A percentile compares a stretch with the other conserved stretches of the same genome.
Conservation (phyloP, 2,797 vertebrate genomes). For the Heliangelus exortis region DNA sequence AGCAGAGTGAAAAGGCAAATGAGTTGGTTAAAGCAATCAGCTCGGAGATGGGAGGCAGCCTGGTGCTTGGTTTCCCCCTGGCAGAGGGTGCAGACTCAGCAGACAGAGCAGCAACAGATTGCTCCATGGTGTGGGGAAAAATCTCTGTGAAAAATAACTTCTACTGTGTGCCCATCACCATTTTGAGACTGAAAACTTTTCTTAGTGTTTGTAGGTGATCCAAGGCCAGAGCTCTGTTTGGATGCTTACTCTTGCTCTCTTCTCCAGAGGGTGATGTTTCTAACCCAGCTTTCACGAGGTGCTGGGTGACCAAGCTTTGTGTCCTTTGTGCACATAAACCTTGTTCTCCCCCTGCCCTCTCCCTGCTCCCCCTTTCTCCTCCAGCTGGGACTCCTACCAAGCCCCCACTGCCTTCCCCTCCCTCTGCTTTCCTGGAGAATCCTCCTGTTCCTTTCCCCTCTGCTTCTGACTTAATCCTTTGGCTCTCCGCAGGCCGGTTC, state of each 20-base stretch:
- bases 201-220: accelerated
- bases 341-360: too few species aligned
- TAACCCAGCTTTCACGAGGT: accelerated
- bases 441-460: slow-evolving; percentile 80
- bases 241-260: neutral
- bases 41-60: neutral
- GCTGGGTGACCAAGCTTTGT: neutral
- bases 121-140: neutral
- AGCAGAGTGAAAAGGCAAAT: neutral
- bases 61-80: neutral
- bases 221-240: neutral
- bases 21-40: neutral
- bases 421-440: slow-evolving; percentile 37
- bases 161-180: accelerated
- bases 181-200: neutral
- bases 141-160: too few species aligned
- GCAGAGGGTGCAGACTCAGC: neutral
- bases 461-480: slow-evolving; percentile 81
- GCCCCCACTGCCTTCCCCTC: slow-evolving; percentile 10
- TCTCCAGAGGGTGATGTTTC: too few species aligned
- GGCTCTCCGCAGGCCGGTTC: slow-evolving; percentile 98
- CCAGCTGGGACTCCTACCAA: neutral
- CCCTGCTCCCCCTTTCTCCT: neutral
- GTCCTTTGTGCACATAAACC: accelerated
- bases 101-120: neutral